Evolutionary conservation across 2,888 invertebrate species (phyloP).

Genomic region (Macrophya annulata): DNA sequence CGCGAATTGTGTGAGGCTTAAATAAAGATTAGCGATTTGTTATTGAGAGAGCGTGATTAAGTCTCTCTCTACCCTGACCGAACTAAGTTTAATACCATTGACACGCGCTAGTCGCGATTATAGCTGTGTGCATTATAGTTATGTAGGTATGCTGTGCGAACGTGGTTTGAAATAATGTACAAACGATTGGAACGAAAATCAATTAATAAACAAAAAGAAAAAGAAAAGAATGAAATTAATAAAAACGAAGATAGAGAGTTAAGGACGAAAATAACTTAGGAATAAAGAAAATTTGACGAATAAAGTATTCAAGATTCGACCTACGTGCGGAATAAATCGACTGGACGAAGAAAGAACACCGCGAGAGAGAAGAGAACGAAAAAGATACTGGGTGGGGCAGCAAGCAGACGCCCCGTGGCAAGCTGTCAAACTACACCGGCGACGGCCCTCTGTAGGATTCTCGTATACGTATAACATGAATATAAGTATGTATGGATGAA

Average conservation of each 20-base stretch:
- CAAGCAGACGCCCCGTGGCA: slow-evolving; percentile 78
- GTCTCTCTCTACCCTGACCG: slow-evolving; percentile 7
- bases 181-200: background rate
- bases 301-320: background rate
- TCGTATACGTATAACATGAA: background rate
- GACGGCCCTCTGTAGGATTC: slow-evolving; percentile 60
- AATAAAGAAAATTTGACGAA: background rate
- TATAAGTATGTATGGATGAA: background rate
- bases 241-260: slow-evolving; percentile 39
- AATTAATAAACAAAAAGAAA: background rate
- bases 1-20: background rate
- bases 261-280: background rate
- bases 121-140: background rate
- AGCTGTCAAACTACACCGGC: slow-evolving; percentile 78
- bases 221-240: background rate
- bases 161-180: background rate
- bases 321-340: slow-evolving; percentile 12
- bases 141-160: background rate
- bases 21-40: slow-evolving; percentile 37
- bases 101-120: slow-evolving; percentile 37
- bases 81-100: slow-evolving; percentile 14
- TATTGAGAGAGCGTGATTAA: slow-evolving; percentile 37
- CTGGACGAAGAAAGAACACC: slow-evolving; percentile 31
- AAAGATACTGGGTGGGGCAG: slow-evolving; percentile 75
- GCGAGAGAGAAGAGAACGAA: slow-evolving; percentile 55